A percentile compares a stretch with the other conserved stretches of the same genome.
Conservation (phyloP, 1,140 invertebrate species). For the Drosophila funebris region DNA sequence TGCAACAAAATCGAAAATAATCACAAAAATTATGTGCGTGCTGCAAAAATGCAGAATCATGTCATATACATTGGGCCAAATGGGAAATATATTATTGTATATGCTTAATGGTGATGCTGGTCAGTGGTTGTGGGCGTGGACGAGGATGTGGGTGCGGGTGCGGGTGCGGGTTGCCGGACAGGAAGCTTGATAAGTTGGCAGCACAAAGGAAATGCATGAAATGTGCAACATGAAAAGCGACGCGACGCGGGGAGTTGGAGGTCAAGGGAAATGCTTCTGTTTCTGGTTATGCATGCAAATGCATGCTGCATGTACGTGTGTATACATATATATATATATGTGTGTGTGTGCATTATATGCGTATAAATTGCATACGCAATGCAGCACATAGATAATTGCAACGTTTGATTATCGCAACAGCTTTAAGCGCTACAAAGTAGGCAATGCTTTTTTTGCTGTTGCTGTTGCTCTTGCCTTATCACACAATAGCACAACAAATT, state of each 20-base stretch:
- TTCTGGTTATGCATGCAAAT: conserved; percentile 38
- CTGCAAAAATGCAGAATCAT: conserved; percentile 70
- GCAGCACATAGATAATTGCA: conserved; percentile 68
- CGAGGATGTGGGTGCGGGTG: conserved; percentile 8
- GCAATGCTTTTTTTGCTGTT: conserved; percentile 57
- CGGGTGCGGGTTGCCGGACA: conserved; percentile 55
- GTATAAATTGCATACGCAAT: conserved; percentile 45
- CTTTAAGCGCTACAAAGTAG: conserved; percentile 64
- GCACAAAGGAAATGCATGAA: conserved; percentile 81
- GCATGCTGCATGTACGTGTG: conserved; percentile 22
- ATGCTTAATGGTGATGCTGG: conserved; percentile 68
- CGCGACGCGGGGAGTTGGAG: background rate
- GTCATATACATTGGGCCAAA: conserved; percentile 28
- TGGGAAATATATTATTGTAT: conserved; percentile 74
- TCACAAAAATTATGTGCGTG: conserved; percentile 75
- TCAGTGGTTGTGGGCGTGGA: background rate
- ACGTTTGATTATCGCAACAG: conserved; percentile 50
- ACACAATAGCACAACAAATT: conserved; percentile 15
- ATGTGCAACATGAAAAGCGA: conserved; percentile 62
- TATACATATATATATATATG: background rate
- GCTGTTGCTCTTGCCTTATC: too few species aligned
- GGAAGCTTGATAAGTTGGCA: conserved; percentile 79
- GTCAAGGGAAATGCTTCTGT: conserved; percentile 28
- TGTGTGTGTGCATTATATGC: conserved; percentile 15
- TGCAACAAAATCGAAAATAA: conserved; percentile 71